Conservation (phyloP, 1,140 invertebrate species). For the Riptortus pedestris region DNA sequence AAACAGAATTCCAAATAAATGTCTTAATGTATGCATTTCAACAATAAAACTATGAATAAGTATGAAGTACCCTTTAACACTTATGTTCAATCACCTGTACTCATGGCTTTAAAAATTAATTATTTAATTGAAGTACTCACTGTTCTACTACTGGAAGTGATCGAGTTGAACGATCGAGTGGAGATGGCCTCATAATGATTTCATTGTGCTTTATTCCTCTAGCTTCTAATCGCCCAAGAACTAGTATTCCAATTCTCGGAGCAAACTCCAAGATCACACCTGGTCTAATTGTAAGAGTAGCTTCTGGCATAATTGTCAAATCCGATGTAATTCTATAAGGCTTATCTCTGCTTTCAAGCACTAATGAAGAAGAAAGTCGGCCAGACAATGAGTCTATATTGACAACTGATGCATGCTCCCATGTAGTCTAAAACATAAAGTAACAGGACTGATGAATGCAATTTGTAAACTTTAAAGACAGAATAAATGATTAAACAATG, state of each 20-base stretch:
- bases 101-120: too few species aligned
- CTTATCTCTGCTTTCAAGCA: conserved; percentile 49
- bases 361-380: conserved; percentile 61
- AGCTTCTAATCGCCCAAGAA: conserved; percentile 79
- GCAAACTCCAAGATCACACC: conserved; percentile 89
- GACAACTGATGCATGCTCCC: conserved; percentile 41
- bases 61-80: too few species aligned
- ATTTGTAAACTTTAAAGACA: too few species aligned
- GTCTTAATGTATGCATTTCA: too few species aligned
- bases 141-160: conserved; percentile 17
- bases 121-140: too few species aligned
- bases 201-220: conserved; percentile 65
- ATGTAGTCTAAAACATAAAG: conserved; percentile 38
- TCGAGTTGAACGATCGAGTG: not conserved
- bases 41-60: too few species aligned
- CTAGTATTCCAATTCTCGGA: conserved; percentile 93
- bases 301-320: conserved; percentile 91
- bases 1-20: too few species aligned
- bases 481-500: too few species aligned
- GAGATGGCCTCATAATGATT: conserved; percentile 68
- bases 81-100: too few species aligned
- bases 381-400: conserved; percentile 70
- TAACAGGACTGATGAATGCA: too few species aligned
- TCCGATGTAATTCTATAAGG: conserved; percentile 84
- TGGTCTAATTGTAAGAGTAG: conserved; percentile 73